Conservation (phyloP, 2,888 invertebrate genomes). For the Patella pellucida region DNA sequence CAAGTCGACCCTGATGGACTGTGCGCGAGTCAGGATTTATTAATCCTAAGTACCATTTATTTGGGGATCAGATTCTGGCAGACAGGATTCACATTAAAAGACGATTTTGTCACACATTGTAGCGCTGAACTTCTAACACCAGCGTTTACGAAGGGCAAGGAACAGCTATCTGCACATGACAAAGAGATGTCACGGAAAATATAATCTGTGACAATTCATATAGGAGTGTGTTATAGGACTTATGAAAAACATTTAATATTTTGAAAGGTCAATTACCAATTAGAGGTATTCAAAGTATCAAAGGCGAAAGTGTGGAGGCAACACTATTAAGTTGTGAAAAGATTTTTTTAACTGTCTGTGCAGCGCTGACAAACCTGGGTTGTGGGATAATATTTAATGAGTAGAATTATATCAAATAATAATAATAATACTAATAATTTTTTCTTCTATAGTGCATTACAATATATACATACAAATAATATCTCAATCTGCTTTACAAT, state of each 20-base stretch:
- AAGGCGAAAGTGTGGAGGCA: constrained; percentile 18
- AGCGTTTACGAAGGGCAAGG: constrained; percentile 36
- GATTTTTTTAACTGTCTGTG: constrained; percentile 32
- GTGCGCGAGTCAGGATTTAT: constrained; percentile 36
- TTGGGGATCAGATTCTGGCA: constrained; percentile 41
- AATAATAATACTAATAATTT: too few species aligned
- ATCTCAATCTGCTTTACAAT: too few species aligned
- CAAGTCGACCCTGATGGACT: constrained; percentile 20
- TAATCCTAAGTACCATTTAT: constrained; percentile 26
- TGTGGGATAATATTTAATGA: constrained; percentile 28
- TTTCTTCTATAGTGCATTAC: too few species aligned
- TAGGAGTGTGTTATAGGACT: constrained; percentile 36
- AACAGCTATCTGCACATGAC: constrained; percentile 38
- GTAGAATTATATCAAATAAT: background rate
- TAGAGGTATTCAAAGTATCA: constrained; percentile 23
- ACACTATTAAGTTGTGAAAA: constrained; percentile 29
- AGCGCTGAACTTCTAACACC: constrained; percentile 31
- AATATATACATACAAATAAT: too few species aligned
- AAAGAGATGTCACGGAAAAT: constrained; percentile 37
- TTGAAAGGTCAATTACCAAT: constrained; percentile 34
- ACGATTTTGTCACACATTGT: constrained; percentile 37
- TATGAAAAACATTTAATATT: constrained; percentile 39
- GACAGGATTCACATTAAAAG: constrained; percentile 28
- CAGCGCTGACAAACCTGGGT: constrained; percentile 32
- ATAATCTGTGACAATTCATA: constrained; percentile 31